A percentile compares a stretch with the other conserved stretches of the same genome.
These are phyloP conservation scores for Chrysemys picta DNA, from an alignment of 2,113 vertebrate species.

Conservation along the genomic window DNA sequence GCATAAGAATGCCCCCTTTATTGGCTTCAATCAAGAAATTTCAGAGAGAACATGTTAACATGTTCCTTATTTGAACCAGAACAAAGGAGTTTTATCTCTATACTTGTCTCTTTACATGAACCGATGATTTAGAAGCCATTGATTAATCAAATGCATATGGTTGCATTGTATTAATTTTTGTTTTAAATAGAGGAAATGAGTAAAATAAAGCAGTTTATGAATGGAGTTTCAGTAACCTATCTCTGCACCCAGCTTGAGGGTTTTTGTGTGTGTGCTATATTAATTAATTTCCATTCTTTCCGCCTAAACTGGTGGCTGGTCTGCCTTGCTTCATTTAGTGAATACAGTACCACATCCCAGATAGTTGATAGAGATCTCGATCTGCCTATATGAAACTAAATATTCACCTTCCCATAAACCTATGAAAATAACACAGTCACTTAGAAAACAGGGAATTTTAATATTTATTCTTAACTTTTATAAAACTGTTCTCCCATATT, in stretches of 20 bases:
- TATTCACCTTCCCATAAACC: not conserved
- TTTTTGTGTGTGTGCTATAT: not conserved
- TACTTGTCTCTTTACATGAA: not conserved
- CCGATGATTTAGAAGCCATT: not conserved
- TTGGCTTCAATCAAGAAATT: not conserved
- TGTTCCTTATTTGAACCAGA: not conserved
- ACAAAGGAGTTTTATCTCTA: not conserved
- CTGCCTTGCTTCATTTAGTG: not conserved
- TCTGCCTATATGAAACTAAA: not conserved
- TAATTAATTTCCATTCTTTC: not conserved
- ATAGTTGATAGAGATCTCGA: not conserved
- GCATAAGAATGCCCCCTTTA: not conserved
- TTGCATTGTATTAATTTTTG: slow-evolving; percentile 1
- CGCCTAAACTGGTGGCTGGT: not conserved
- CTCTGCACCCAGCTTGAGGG: not conserved
- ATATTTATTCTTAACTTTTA: not conserved
- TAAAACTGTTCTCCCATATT: not conserved
- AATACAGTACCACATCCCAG: not conserved
- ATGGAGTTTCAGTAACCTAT: not conserved
- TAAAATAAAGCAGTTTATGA: not conserved
- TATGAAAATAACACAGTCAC: not conserved
- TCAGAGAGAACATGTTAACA: not conserved
- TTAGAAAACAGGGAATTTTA: not conserved
- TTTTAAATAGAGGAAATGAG: not conserved
- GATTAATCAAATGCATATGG: slow-evolving; percentile 19